Base-by-base conservation (phyloP, 1,140 invertebrate species). In the Daktulosphaira vitifoliae region DNA sequence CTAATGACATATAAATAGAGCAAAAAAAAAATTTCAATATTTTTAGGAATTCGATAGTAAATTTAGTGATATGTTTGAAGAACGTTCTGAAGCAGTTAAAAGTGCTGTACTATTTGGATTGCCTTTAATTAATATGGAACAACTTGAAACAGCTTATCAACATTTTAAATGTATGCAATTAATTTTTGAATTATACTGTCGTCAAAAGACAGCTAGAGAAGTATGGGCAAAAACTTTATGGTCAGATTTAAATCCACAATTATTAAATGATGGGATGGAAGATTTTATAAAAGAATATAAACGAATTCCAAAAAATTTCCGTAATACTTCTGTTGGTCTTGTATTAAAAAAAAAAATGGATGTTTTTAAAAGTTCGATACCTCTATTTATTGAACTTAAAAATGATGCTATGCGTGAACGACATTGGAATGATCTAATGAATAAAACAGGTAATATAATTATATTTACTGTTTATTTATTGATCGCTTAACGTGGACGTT, bases 361-460 rank as follows among this genome's bases (percentile, higher is more conserved):
- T 69, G 84, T 88, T 69, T 95, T 95, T 75, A 89, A 89, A 73
- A 84, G 84, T 69, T 85, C 89, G 0, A 83, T 95, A 6, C 90
- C 91, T 0, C 73, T 96, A 18, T 92, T 94, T 82, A 84, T 92
- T 11, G 89, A 92, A 52, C 73, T 96, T 26, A 94, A 94, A 74
- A 88, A 93, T 74, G 90, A 95, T 71, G 89, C 91, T 1, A 81
- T 95, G 73, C 74, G 90, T 33, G 87, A 90, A 65, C 79, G 90
- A 33, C 92, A 95, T 76, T 95, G 91, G 91, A 82, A 84, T 66
- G 82, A 89, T 68, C 74, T 96, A 23, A 94, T 94, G 90, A 75
- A 80, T 7, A 90, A 89, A 74, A 95, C 91, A 42, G 87, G 88
- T 76, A 76, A 68, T 25, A n/a, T n/a, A n/a, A n/a, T n/a, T n/a